Evolutionary conservation across 2,113 vertebrate genomes (phyloP).

Genomic region (Plecturocebus donacophilus): DNA sequence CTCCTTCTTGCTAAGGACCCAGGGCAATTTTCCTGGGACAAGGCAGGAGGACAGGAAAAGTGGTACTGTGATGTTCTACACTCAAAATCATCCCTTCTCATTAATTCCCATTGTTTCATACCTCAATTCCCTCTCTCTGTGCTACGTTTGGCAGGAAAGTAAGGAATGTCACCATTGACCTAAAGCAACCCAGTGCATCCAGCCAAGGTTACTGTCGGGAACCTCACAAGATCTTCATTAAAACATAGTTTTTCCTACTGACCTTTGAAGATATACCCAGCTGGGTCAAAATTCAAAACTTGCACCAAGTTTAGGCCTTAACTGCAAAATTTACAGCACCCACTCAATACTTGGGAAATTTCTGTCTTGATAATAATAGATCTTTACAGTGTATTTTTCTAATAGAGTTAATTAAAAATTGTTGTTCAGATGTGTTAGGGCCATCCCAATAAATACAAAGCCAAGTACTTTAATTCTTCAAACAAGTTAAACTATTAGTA

Average conservation of each 20-base stretch:
- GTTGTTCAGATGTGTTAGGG: not conserved
- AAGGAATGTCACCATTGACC: not conserved
- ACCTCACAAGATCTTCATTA: not conserved
- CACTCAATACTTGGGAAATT: not conserved
- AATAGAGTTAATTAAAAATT: not conserved
- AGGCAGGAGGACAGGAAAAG: not conserved
- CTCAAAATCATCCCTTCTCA: not conserved
- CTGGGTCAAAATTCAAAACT: not conserved
- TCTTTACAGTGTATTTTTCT: not conserved
- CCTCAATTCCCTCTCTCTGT: not conserved
- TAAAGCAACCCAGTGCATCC: not conserved
- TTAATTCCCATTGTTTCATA: not conserved
- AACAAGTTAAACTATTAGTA: not conserved
- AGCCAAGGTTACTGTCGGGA: not conserved
- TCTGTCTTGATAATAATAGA: not conserved
- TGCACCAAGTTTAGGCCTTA: not conserved
- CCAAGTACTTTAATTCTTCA: not conserved
- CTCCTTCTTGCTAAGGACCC: not conserved
- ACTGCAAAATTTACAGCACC: not conserved
- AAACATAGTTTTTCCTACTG: not conserved
- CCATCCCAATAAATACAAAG: constrained; percentile 26
- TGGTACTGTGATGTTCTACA: not conserved
- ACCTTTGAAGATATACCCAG: not conserved
- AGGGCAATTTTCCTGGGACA: not conserved
- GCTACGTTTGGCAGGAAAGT: not conserved